Evolutionary conservation across 2,888 invertebrate species (phyloP).

Genomic region (Trachelus stipa): DNA sequence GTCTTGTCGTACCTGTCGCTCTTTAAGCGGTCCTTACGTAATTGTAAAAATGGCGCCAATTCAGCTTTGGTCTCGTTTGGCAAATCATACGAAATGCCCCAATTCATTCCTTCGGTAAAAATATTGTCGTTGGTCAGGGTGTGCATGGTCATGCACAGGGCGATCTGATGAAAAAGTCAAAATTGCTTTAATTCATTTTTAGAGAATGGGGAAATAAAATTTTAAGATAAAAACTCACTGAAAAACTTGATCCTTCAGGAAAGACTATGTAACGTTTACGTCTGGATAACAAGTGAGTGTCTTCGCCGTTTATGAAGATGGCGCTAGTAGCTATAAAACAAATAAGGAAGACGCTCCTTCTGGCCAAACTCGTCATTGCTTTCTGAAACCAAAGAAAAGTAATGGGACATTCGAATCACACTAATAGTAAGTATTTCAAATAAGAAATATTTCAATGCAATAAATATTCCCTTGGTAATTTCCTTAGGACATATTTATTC

Average conservation of each 20-base stretch:
- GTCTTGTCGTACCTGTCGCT: conserved; percentile 28
- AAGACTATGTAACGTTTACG: conserved; percentile 76
- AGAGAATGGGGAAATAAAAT: background rate
- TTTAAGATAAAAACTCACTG: conserved; percentile 68
- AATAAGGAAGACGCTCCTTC: too few species aligned
- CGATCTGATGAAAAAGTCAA: conserved; percentile 57
- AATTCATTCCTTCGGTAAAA: conserved; percentile 76
- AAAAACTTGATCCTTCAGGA: conserved; percentile 78
- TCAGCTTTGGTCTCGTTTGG: conserved; percentile 64
- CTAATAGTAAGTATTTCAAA: too few species aligned
- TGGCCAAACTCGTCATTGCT: too few species aligned
- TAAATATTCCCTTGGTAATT: too few species aligned
- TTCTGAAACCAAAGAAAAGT: too few species aligned
- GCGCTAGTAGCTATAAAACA: too few species aligned
- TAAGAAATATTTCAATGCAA: too few species aligned
- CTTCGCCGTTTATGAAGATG: conserved; percentile 27
- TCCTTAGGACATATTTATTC: too few species aligned
- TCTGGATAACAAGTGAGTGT: conserved; percentile 68
- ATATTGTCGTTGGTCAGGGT: conserved; percentile 64
- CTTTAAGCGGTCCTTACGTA: conserved; percentile 52
- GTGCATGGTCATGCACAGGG: conserved; percentile 73
- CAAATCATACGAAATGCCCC: conserved; percentile 76
- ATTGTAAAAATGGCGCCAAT: conserved; percentile 55
- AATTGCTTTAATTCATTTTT: background rate
- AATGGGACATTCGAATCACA: too few species aligned